Evolutionary conservation across 2,113 vertebrate genomes (phyloP).

Genomic region (Arizona elegans): DNA sequence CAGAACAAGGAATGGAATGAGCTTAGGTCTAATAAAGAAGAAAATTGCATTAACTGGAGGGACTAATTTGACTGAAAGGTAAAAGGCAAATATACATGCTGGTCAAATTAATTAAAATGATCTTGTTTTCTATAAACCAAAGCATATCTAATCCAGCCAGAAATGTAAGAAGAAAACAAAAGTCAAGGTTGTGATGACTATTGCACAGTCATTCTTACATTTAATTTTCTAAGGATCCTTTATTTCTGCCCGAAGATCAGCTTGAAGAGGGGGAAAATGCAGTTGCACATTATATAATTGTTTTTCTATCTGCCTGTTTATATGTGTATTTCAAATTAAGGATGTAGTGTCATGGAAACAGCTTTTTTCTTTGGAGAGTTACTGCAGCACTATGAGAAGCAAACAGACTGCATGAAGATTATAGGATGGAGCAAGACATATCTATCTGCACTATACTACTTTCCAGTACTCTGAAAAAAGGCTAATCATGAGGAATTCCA

Average conservation of each 20-base stretch:
- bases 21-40: slow-evolving; percentile 28
- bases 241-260: slow-evolving; percentile 38
- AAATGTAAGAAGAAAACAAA: slow-evolving; percentile 50
- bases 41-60: not conserved
- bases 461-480: slow-evolving; percentile 35
- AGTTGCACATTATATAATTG: slow-evolving; percentile 58
- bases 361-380: slow-evolving; percentile 73
- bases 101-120: slow-evolving; percentile 50
- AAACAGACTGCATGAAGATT: slow-evolving; percentile 16
- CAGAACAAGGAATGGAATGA: slow-evolving; percentile 13
- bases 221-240: slow-evolving; percentile 15
- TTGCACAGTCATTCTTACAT: slow-evolving; percentile 43
- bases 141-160: slow-evolving; percentile 58
- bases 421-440: slow-evolving; percentile 13
- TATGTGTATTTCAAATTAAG: slow-evolving; percentile 71
- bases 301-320: slow-evolving; percentile 60
- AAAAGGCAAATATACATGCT: slow-evolving; percentile 33
- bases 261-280: slow-evolving; percentile 32
- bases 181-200: slow-evolving; percentile 35
- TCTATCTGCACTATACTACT: slow-evolving; percentile 2
- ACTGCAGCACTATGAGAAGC: slow-evolving; percentile 59
- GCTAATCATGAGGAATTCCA: not conserved
- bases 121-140: slow-evolving; percentile 40
- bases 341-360: slow-evolving; percentile 77
- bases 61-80: slow-evolving; percentile 35